Evolutionary conservation across 2,888 invertebrate genomes (phyloP).

Genomic region (Parthenolecanium corni): DNA sequence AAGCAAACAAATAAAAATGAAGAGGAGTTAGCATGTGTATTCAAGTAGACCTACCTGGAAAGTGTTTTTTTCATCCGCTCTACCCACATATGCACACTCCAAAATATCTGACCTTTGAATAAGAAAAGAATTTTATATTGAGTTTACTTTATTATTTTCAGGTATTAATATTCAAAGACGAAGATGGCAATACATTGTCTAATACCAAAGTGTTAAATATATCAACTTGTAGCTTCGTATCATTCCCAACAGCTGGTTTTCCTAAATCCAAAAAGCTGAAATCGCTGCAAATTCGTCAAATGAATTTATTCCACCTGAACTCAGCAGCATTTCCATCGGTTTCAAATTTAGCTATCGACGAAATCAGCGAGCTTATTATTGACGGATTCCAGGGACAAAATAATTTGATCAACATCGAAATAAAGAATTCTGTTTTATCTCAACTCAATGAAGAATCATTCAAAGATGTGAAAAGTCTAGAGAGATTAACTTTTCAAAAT

Average conservation of each 20-base stretch:
- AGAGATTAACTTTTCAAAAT: constrained; percentile 11
- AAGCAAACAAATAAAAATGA: no score
- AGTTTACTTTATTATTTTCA: no score
- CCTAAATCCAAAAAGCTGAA: constrained; percentile 22
- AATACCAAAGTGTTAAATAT: constrained; percentile 15
- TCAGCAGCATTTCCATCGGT: constrained; percentile 6
- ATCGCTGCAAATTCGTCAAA: constrained; percentile 15
- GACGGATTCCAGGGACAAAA: constrained; percentile 8
- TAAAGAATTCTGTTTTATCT: constrained; percentile 1
- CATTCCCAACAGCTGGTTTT: constrained; percentile 21
- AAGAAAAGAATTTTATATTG: no score
- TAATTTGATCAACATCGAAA: constrained; percentile 6
- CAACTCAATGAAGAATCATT: constrained; percentile 3
- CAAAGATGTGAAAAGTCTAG: constrained; percentile 6
- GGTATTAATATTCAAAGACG: constrained; percentile 18
- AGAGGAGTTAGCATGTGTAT: no score
- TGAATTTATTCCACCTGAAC: constrained; percentile 16
- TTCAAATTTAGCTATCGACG: constrained; percentile 7
- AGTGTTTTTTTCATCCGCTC: no score
- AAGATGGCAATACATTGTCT: constrained; percentile 8
- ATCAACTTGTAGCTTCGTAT: constrained; percentile 17
- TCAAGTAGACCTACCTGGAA: no score
- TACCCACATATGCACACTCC: no score
- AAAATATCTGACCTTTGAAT: no score
- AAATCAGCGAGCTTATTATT: constrained; percentile 10